Base-by-base conservation (phyloP, 2,113 vertebrate genomes). In the Forbesichthys papilliferus region DNA sequence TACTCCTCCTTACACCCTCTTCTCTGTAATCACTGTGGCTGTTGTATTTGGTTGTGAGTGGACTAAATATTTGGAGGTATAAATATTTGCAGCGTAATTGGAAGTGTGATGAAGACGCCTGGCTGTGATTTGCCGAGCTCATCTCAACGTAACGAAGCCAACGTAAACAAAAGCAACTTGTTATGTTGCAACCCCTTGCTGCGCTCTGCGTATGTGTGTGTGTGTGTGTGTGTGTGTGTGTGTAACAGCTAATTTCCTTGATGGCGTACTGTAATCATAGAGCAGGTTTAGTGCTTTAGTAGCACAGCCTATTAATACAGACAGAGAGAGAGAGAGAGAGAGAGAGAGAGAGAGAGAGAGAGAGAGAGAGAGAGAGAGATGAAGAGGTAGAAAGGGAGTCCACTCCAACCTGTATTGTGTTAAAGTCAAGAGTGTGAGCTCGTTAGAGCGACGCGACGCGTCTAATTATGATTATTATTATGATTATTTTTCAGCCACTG, bases 31-130 rank as follows among this genome's bases (percentile, higher is more conserved):
- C 92, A 93, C 90, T 90, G 36, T 42, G 36, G 36, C 36, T 94
- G 92, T 93, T 95, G 94, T 92, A 92, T 85, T 93, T 42, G 36
- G 36, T 42, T 42, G 87, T 94, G 92, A 93, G 91, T 93, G 94
- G 94, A 94, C 93, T 91, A 95, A 96, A 95, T 93, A 95, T 94
- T 96, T 95, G 92, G 36, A 42, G 93, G 89, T 87, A 89, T 48
- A 89, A 91, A 42, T 42, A 89, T 42, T 93, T 92, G 91, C 90
- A 93, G 85, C 92, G 92, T 93, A 93, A 93, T 91, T 93, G 91
- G 93, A 92, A 79, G 89, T 77, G 92, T 85, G 79, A 86, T 87
- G 91, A 82, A 87, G 36, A 87, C 89, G 92, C 91, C 83, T 94
- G 36, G 88, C 92, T 94, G 88, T 68, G 91, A 89, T 94, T 42